Conservation (phyloP, 2,113 vertebrate species). For the Triplophysa tibetana region DNA sequence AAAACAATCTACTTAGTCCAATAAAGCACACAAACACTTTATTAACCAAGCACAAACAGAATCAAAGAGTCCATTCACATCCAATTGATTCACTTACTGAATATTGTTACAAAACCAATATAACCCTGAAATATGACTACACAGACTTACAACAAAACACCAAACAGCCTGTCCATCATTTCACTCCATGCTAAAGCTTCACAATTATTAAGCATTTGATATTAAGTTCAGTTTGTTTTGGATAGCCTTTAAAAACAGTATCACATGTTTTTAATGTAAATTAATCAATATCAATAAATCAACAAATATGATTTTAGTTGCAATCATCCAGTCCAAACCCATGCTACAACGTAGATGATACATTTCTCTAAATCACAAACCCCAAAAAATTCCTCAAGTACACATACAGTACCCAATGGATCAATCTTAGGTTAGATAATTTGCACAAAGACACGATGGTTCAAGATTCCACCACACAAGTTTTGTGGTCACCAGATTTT, state of each 20-base stretch:
- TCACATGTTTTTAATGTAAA: background rate
- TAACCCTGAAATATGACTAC: background rate
- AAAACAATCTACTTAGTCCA: background rate
- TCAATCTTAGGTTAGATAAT: background rate
- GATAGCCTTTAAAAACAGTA: too few species aligned
- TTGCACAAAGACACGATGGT: background rate
- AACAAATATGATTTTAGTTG: too few species aligned
- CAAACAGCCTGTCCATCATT: too few species aligned
- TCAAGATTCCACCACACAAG: background rate
- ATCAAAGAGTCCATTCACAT: slow-evolving; percentile 1
- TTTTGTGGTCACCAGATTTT: background rate
- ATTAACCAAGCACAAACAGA: background rate
- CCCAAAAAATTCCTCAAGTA: background rate
- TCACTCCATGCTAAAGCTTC: background rate
- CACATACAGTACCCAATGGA: background rate
- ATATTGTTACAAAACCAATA: background rate
- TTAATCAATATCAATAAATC: too few species aligned
- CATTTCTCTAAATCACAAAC: too few species aligned
- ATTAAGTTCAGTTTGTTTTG: too few species aligned
- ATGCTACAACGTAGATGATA: too few species aligned
- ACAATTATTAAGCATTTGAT: background rate
- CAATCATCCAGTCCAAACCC: too few species aligned
- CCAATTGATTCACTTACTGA: background rate
- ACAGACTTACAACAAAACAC: too few species aligned
- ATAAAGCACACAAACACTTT: background rate